These are phyloP conservation scores for Torymus aiolomorphi DNA, from an alignment of 2,888 invertebrate genomes.

Conservation along the genomic window DNA sequence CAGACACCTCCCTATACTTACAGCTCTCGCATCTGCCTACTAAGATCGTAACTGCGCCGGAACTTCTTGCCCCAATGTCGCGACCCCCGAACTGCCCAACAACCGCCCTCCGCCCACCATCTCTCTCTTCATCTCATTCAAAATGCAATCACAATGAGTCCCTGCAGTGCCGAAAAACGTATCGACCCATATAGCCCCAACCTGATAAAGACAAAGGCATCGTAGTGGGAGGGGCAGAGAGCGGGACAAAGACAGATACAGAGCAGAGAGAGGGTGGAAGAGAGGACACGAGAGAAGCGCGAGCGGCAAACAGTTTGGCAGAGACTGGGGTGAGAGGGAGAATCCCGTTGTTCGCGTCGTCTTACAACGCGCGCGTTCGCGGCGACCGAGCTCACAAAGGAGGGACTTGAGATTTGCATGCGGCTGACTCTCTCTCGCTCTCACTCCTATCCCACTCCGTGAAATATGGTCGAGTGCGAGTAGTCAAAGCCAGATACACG, in stretches of 20 bases:
- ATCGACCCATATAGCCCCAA: too few relatives aligned
- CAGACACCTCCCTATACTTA: too few relatives aligned
- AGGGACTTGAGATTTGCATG: conserved; percentile 53
- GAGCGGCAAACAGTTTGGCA: conserved; percentile 29
- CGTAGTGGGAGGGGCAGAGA: background rate
- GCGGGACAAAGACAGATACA: background rate
- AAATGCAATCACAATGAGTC: conserved; percentile 7
- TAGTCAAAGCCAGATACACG: conserved; percentile 54
- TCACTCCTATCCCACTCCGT: conserved; percentile 3
- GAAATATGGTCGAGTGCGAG: conserved; percentile 46
- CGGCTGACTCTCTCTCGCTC: conserved; percentile 38
- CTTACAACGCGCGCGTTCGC: background rate
- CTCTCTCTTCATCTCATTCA: background rate
- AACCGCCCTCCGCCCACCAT: too few relatives aligned
- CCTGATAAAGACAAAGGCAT: conserved; percentile 20
- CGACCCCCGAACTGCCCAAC: too few relatives aligned
- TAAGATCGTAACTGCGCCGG: background rate
- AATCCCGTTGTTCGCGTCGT: conserved; percentile 43
- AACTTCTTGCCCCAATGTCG: background rate
- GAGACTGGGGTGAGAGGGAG: background rate
- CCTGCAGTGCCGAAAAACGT: background rate
- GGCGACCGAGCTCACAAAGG: conserved; percentile 21
- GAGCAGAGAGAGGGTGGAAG: background rate
- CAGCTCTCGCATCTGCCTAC: too few relatives aligned
- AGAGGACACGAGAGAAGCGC: conserved; percentile 8